Conservation (phyloP, 1,140 invertebrate species). For the Drosophila nigrodunni region DNA sequence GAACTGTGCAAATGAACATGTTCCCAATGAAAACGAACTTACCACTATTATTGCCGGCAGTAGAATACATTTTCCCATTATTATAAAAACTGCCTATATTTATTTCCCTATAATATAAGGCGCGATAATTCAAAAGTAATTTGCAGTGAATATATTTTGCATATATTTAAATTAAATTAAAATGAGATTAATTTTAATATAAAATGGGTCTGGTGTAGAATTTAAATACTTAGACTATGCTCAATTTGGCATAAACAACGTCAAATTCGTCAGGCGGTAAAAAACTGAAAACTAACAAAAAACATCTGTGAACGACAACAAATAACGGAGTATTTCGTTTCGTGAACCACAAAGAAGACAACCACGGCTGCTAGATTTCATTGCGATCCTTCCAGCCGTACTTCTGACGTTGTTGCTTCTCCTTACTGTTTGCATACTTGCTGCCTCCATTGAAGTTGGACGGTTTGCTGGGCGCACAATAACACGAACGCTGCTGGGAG, state of each 20-base stretch:
- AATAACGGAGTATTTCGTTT: slow-evolving; percentile 32
- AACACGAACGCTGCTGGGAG: slow-evolving; percentile 92
- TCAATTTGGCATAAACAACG: slow-evolving; percentile 24
- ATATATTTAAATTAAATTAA: neutral
- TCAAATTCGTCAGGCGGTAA: slow-evolving; percentile 48
- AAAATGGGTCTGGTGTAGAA: slow-evolving; percentile 20
- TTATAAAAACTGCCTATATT: too few species aligned
- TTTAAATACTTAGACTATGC: slow-evolving; percentile 41
- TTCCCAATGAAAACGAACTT: neutral
- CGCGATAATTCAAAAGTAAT: too few species aligned
- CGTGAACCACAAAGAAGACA: neutral
- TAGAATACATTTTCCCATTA: too few species aligned
- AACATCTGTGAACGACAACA: slow-evolving; percentile 54
- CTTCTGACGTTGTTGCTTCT: slow-evolving; percentile 71
- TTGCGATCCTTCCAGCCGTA: slow-evolving; percentile 82
- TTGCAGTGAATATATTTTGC: too few species aligned
- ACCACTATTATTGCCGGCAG: too few species aligned
- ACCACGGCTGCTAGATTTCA: slow-evolving; percentile 59
- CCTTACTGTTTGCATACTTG: slow-evolving; percentile 61
- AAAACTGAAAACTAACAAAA: slow-evolving; percentile 34
- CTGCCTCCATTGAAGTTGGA: slow-evolving; percentile 41
- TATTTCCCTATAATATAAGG: too few species aligned
- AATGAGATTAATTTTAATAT: slow-evolving; percentile 1
- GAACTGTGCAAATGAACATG: slow-evolving; percentile 4
- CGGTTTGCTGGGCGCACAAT: slow-evolving; percentile 85